phyloP scores from a whole-genome alignment of 1,140 invertebrate species.

The Polyergus mexicanus region DNA sequence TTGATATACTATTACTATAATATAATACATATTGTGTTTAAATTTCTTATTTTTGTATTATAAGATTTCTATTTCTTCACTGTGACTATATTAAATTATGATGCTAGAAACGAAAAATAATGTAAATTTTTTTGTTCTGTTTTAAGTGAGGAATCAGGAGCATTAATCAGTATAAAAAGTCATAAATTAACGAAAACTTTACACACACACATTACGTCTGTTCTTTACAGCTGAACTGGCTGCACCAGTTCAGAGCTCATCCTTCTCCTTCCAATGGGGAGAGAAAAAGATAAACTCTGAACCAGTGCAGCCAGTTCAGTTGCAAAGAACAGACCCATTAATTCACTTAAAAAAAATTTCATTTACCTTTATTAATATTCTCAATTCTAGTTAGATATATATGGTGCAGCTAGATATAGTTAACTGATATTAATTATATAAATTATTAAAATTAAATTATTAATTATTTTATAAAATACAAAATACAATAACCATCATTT shows the following conservation, averaged over 20 bases:
- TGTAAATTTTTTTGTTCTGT: no score
- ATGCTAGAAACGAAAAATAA: no score
- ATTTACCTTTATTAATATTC: background rate
- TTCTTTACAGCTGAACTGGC: no score
- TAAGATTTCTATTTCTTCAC: no score
- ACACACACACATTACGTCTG: no score
- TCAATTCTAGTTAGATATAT: background rate
- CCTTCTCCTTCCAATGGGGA: no score
- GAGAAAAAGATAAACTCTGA: no score
- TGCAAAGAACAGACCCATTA: no score
- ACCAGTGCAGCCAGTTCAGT: no score
- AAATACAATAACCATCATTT: constrained; percentile 31
- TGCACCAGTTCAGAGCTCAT: no score
- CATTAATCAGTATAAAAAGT: constrained; percentile 4
- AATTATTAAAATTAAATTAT: constrained; percentile 10
- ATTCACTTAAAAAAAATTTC: constrained; percentile 22
- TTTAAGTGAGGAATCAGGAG: no score
- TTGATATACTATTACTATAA: background rate
- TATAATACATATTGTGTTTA: background rate
- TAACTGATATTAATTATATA: constrained; percentile 15
- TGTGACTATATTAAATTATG: no score
- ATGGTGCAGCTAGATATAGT: background rate
- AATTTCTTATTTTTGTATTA: constrained; percentile 25
- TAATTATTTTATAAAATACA: constrained; percentile 39
- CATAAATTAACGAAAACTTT: background rate